A percentile compares a stretch with the other conserved stretches of the same genome.
Evolutionary conservation across 2,797 vertebrate genomes (phyloP).

Genomic region (Coracias cyanogaster): DNA sequence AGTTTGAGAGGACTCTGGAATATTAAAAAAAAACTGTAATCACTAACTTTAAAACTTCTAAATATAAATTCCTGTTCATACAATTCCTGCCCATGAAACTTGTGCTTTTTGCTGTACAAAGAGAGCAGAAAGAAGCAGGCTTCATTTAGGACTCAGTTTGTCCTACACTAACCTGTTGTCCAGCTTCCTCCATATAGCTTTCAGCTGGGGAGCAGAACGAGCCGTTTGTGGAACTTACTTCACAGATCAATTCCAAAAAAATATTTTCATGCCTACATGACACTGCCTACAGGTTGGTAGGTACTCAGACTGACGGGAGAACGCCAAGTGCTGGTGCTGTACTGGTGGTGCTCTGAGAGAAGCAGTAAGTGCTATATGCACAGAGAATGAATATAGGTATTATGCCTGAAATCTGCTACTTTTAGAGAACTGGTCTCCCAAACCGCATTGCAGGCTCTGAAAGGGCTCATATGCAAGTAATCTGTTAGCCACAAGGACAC

Average conservation of each 20-base stretch:
- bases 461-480: neutral
- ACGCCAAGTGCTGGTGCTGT: neutral
- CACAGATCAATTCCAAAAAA: neutral
- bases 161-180: neutral
- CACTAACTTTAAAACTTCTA: neutral
- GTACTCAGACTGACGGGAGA: constrained; percentile 13
- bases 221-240: neutral
- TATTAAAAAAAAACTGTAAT: neutral
- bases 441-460: neutral
- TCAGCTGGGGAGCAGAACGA: neutral
- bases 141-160: neutral
- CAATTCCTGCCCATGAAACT: neutral
- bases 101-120: neutral
- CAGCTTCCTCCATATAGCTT: neutral
- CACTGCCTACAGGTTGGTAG: neutral
- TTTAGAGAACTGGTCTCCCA: neutral
- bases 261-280: neutral
- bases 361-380: neutral
- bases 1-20: neutral
- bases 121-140: neutral
- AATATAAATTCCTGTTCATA: neutral
- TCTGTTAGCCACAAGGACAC: neutral
- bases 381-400: neutral
- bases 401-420: neutral
- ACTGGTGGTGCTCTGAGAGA: neutral